A percentile compares a stretch with the other conserved stretches of the same genome.
These are phyloP conservation scores for Ardeotis arabs DNA, from an alignment of 2,113 vertebrate species.

Conservation along the genomic window DNA sequence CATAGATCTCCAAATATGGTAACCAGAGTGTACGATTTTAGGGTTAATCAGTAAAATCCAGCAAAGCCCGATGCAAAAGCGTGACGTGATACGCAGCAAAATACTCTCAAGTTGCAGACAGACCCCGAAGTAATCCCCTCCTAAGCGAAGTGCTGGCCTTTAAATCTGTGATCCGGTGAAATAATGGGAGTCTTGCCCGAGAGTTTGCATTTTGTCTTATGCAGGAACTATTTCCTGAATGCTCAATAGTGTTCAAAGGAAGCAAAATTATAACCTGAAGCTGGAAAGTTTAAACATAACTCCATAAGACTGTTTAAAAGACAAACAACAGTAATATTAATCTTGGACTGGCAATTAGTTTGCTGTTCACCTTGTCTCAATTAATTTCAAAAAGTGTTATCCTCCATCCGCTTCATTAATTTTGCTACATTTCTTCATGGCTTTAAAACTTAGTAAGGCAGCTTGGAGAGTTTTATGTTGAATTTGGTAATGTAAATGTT, in stretches of 20 bases:
- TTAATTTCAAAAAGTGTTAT: background rate
- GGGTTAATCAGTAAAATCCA: background rate
- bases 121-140: background rate
- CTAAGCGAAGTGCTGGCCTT: background rate
- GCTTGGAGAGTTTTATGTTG: background rate
- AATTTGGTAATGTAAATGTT: background rate
- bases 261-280: background rate
- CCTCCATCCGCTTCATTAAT: background rate
- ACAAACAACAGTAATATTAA: background rate
- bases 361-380: background rate
- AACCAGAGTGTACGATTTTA: background rate
- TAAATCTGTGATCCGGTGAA: background rate
- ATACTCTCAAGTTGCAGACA: background rate
- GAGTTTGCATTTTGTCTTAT: background rate
- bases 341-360: background rate
- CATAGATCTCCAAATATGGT: background rate
- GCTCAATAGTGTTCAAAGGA: background rate
- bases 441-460: background rate
- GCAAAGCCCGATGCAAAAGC: background rate
- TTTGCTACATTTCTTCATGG: background rate
- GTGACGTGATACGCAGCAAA: background rate
- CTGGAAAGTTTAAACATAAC: background rate
- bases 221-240: background rate
- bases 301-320: background rate
- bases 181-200: background rate